Base-by-base conservation (phyloP, 2,113 vertebrate species). In the Catharus minimus region DNA sequence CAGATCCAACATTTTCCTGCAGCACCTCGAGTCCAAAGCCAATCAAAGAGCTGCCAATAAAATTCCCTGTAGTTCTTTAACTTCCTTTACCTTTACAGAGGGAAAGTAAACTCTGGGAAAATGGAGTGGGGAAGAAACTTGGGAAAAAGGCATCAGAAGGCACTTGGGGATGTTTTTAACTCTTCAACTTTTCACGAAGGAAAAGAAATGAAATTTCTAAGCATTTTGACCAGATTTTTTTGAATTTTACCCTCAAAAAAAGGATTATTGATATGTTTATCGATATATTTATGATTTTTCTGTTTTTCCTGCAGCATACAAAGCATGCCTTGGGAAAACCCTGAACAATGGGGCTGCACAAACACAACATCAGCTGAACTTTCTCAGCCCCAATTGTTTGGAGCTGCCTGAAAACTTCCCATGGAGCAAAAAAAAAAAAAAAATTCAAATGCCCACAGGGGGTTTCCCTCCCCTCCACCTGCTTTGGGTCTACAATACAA, bases 321-420 rank as follows among this genome's bases (percentile, higher is more conserved):
- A 47, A 73, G 22, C 20, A 6, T 3, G 27, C 69, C 69, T 62
- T 91, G 62, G 96, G 92, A 93, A 96, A 89, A 73, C 92, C 85
- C 74, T 8, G 43, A 97, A 97, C 97, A 98, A 98, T 97, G 96
- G 46, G 22, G 83, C 87, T 93, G 65, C 19, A 21, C 65, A 79
- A 86, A 95, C 71, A 94, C 85, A 17, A 67, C 79, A n/a, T 87
- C 85, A 19, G 14, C 75, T 55, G 15, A 4, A 9, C 57, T 66
- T 93, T 79, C 65, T 43, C 84, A 65, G 77, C 58, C 50, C 58
- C 46, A 12, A 87, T 84, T 92, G 60, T 93, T 96, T n/a, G 75
- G 52, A 93, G 73, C 68, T 30, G 80, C 76, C 67, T 71, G 68
- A 67, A 93, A 96, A 92, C 85, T 95, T 96, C 90, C 83, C 68